Conservation (phyloP, 2,113 vertebrate species). For the Eleginops maclovinus region DNA sequence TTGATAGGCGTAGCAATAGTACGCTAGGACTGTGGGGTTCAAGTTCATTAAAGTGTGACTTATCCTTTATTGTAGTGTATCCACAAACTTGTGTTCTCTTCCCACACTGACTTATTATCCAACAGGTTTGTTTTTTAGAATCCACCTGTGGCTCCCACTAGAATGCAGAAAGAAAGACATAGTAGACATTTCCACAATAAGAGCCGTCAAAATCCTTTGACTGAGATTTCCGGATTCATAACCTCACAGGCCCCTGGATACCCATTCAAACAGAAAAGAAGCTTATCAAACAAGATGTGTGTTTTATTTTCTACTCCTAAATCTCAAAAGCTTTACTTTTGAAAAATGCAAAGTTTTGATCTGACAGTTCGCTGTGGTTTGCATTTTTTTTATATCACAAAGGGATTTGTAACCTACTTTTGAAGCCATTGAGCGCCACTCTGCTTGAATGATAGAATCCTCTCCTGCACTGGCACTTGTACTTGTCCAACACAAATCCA, state of each 20-base stretch:
- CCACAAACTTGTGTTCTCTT: not conserved
- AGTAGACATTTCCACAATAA: constrained; percentile 29
- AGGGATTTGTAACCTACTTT: constrained; percentile 89
- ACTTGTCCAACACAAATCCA: constrained; percentile 97
- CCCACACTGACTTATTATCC: not conserved
- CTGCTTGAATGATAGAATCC: constrained; percentile 95
- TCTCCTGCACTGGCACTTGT: constrained; percentile 94
- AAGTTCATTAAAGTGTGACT: constrained; percentile 6
- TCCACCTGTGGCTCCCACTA: constrained; percentile 44
- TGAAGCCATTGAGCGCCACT: constrained; percentile 92
- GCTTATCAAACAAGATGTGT: constrained; percentile 34
- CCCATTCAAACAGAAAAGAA: constrained; percentile 38
- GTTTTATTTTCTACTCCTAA: constrained; percentile 6
- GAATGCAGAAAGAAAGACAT: constrained; percentile 19
- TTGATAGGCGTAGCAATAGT: not conserved
- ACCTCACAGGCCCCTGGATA: constrained; percentile 31
- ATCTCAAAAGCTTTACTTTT: constrained; percentile 32
- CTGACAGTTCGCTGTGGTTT: constrained; percentile 35
- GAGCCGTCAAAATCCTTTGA: constrained; percentile 25
- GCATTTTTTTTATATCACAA: constrained; percentile 28
- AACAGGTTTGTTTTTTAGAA: constrained; percentile 33
- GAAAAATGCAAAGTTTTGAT: constrained; percentile 43
- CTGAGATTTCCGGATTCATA: constrained; percentile 18
- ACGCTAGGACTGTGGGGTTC: too few relatives aligned
- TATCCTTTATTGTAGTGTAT: constrained; percentile 15